Base-by-base conservation (phyloP, 1,140 invertebrate species). In the Drosophila parvula region DNA sequence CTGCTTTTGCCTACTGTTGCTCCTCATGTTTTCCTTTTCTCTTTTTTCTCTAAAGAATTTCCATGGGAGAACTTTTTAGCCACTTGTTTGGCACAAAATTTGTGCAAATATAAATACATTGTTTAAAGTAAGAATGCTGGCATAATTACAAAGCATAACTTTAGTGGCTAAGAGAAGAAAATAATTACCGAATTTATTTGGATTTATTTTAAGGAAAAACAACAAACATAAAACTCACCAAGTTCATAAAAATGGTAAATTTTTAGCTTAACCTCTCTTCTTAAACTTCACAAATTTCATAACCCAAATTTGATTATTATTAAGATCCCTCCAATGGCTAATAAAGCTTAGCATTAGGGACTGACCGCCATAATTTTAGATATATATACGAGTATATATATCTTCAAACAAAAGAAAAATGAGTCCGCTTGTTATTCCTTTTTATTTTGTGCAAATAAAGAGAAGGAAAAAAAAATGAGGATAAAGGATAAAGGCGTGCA, bases 81-180 rank as follows among this genome's bases (percentile, higher is more conserved):
- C 51, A 63, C 47, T 71, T 73, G 56, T 44, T 73, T 50, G 64
- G 43, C 40, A 14, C 30, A 38, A 6, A 28, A 70, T 56, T 45
- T 57, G 40, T 57, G 50, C 22, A 48, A 56, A 57, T 57, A 10
- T 34, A 18, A 45, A 36, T 30, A 32, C 12, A 67, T 41, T 59
- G 10, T 34, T 43, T 2, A 10, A 22, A 14, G 6, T n/a, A 34
- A 14, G 4, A 28, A 40, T n/a, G 27, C 45, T 10, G 2, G 1
- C 32, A 36, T 14, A 32, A 41, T 5, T 4, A 53, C 9, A 38
- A 41, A 40, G 45, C 12, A 27, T 47, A 47, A 67, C 28, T 27
- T 47, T 0, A 27, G 12, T 30, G 18, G 8, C 9, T 34, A 22
- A 36, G 2, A 22, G 6, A 36, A 12, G 16, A 18, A 18, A 7